A percentile compares a stretch with the other conserved stretches of the same genome.
phyloP scores from a whole-genome alignment of 2,113 vertebrate species.

The Elanus axillaris region DNA sequence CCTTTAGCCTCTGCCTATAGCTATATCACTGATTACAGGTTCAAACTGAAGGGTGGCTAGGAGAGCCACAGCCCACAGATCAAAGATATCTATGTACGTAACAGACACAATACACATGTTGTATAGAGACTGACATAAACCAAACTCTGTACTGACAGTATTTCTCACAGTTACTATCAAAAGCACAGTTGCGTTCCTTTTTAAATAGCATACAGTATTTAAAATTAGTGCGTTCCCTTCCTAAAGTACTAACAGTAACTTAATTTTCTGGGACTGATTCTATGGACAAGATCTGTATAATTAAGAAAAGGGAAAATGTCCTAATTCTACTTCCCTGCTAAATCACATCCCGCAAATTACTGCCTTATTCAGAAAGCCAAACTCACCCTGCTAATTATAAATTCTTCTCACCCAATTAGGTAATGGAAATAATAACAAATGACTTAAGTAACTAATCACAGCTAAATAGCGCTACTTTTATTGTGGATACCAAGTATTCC shows the following conservation, averaged over 20 bases:
- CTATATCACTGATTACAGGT: background rate
- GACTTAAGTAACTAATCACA: constrained; percentile 29
- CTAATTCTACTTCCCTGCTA: background rate
- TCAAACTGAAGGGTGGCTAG: background rate
- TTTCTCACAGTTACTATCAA: background rate
- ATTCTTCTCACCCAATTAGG: constrained; percentile 22
- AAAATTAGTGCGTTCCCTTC: background rate
- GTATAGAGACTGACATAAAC: background rate
- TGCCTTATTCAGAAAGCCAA: constrained; percentile 21
- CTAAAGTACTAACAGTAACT: background rate
- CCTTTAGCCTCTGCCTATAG: background rate
- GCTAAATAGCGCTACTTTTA: background rate
- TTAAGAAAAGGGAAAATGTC: background rate
- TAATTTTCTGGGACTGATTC: background rate
- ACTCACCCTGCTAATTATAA: constrained; percentile 33
- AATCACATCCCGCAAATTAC: background rate
- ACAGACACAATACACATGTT: background rate
- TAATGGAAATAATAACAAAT: constrained; percentile 55
- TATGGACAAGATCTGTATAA: background rate
- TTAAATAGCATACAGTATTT: background rate
- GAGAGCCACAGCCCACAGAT: background rate
- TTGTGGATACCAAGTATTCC: constrained; percentile 43
- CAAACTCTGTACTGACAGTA: background rate
- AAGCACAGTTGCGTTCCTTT: background rate
- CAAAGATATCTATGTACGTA: background rate